A percentile compares a stretch with the other conserved stretches of the same genome.
Evolutionary conservation across 2,797 vertebrate species (phyloP).

Genomic region (Choloepus didactylus): DNA sequence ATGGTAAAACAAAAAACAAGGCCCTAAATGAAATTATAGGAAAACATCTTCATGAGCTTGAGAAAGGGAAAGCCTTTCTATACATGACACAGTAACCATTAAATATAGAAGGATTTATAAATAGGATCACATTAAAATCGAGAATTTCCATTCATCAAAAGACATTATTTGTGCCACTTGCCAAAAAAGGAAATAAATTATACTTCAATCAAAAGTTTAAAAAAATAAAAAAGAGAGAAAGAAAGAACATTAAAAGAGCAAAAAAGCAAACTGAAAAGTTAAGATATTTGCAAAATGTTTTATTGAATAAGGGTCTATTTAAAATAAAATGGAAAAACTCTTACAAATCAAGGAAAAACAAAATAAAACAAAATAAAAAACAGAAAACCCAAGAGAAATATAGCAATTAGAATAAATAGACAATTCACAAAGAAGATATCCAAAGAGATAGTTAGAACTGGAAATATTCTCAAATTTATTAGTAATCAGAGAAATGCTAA

Average conservation of each 20-base stretch:
- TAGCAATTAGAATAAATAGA: background rate
- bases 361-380: background rate
- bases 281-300: background rate
- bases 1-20: background rate
- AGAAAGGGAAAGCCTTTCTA: background rate
- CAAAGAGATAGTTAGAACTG: background rate
- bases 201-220: constrained; percentile 3
- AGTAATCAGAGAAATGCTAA: constrained; percentile 29
- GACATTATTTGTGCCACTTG: background rate
- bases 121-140: background rate
- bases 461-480: background rate
- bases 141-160: constrained; percentile 37
- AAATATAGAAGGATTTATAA: background rate
- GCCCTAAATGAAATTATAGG: background rate
- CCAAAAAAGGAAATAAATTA: background rate
- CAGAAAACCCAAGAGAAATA: background rate
- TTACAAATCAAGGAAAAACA: background rate
- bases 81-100: background rate
- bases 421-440: background rate
- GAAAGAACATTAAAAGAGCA: background rate
- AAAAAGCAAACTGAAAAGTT: background rate
- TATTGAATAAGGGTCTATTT: background rate
- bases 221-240: background rate
- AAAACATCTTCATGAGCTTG: background rate
- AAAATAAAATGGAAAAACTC: background rate